Evolutionary conservation across 2,113 vertebrate genomes (phyloP).

Genomic region (Scartelaos histophorus): DNA sequence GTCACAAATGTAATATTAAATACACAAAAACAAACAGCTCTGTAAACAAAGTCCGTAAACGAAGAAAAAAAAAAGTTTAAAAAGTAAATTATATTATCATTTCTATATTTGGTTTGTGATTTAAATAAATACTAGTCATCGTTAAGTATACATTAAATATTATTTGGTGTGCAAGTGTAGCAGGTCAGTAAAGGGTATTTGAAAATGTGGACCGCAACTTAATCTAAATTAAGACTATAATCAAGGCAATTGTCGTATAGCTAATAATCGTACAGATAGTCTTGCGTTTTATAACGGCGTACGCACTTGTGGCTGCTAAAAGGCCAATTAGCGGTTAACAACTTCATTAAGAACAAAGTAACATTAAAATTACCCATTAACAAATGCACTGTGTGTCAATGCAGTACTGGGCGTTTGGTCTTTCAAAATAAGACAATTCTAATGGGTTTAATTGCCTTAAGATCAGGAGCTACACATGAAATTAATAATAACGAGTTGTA

Average conservation of each 20-base stretch:
- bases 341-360: not conserved
- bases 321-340: constrained; percentile 11
- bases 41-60: constrained; percentile 67
- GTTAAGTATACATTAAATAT: constrained; percentile 34
- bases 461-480: not conserved
- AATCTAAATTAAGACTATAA: constrained; percentile 24
- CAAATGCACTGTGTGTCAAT: constrained; percentile 12
- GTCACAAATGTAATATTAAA: constrained; percentile 62
- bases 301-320: constrained; percentile 15
- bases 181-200: constrained; percentile 34
- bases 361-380: constrained; percentile 11
- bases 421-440: not conserved
- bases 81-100: constrained; percentile 32
- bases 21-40: constrained; percentile 48
- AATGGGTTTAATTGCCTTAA: not conserved
- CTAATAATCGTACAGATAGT: constrained; percentile 3
- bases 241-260: not conserved
- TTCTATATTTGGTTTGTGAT: constrained; percentile 63
- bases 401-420: constrained; percentile 1
- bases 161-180: constrained; percentile 59
- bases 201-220: constrained; percentile 27
- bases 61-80: constrained; percentile 9
- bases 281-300: constrained; percentile 14
- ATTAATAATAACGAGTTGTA: not conserved
- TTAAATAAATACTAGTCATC: constrained; percentile 54